Base-by-base conservation (phyloP, 1,140 invertebrate species). In the Zaprionus ghesquierei region DNA sequence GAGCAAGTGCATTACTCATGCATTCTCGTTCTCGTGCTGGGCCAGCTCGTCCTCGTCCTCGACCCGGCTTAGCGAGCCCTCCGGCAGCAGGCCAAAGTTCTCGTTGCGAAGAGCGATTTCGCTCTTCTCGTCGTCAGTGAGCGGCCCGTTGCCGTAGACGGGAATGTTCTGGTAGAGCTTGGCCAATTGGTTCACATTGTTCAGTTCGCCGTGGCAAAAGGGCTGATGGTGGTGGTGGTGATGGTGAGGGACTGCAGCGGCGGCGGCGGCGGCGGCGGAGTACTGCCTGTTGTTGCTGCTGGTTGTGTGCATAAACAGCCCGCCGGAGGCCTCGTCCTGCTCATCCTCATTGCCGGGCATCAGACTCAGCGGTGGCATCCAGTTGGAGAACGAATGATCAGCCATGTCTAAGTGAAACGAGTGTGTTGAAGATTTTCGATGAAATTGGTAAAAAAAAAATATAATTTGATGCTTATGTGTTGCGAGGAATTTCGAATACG, bases 61-160 rank as follows among this genome's bases (percentile, higher is more conserved):
- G 35, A 41, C 35, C n/a, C 35, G n/a, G n/a, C n/a, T 41, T n/a
- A 41, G 35, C 5, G n/a, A 8, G 5, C n/a, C 35, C 35, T 41
- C 35, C 6, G 35, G n/a, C n/a, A 41, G 3, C 1, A 65, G 41
- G n/a, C 12, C 49, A 41, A 41, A 41, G 49, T 41, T 61, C 41
- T 46, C 41, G 13, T 50, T 69, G 13, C 56, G 50, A 8, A 56
- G 33, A 18, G 50, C 50, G 31, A 73, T 73, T 12, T 66, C 79
- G 13, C 46, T 56, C 29, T 81, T 81, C 56, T 81, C 55, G 18
- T 81, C 79, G n/a, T 81, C 79, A 15, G 79, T 77, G 22, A 81
- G 2, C 10, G 79, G 56, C 12, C 64, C 38, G n/a, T 18, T 61
- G 29, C 64, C 64, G n/a, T 61, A 61, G 22, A 41, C 23, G 4